Conservation (phyloP, 2,888 invertebrate genomes). For the Lamellibrachia satsuma region DNA sequence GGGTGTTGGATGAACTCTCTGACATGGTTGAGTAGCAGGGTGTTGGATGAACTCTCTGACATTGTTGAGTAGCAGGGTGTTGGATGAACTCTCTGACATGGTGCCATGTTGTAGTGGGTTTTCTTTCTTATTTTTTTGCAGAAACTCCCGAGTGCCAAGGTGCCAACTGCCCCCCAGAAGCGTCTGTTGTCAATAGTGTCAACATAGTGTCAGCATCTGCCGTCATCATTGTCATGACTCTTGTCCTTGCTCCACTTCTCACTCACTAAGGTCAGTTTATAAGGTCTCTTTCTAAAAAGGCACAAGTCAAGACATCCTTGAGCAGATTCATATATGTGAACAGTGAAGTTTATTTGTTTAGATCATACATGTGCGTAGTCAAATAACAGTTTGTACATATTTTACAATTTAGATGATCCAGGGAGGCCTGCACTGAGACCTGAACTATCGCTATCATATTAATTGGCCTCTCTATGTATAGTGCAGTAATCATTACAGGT, state of each 20-base stretch:
- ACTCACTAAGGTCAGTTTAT: neutral
- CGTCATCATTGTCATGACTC: neutral
- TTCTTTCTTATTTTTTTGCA: conserved; percentile 44
- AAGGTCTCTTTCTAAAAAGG: neutral
- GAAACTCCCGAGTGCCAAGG: conserved; percentile 64
- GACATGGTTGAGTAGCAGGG: no score
- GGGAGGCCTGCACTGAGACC: no score
- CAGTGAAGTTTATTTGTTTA: no score
- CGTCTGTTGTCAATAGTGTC: neutral
- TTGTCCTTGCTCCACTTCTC: neutral
- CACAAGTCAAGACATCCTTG: neutral
- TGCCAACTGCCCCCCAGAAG: conserved; percentile 55
- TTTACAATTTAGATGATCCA: no score
- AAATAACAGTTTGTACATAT: no score
- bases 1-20: no score
- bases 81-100: neutral
- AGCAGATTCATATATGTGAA: no score
- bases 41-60: neutral
- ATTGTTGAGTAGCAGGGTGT: no score
- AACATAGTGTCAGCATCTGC: neutral
- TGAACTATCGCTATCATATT: no score
- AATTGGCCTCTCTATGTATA: no score
- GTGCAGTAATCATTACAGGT: no score
- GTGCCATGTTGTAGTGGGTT: neutral
- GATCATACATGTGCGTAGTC: no score